phyloP scores from a whole-genome alignment of 2,113 vertebrate genomes.

The Ictalurus punctatus region DNA sequence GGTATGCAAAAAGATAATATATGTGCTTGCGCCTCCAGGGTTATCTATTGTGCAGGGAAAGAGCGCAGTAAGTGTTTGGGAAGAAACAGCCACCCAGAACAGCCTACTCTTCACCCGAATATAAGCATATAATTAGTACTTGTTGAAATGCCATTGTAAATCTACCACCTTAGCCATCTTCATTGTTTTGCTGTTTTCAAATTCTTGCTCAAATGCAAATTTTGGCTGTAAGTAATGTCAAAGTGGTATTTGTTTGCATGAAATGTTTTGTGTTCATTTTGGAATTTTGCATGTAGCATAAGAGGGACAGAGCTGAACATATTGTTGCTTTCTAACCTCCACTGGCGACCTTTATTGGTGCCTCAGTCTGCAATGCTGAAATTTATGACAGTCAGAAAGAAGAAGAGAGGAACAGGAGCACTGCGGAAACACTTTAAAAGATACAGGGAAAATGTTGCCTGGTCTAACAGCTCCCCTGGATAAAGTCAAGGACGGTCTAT shows the following conservation, averaged over 20 bases:
- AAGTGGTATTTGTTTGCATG: not conserved
- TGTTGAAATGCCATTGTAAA: not conserved
- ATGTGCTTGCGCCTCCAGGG: not conserved
- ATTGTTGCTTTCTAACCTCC: conserved; percentile 40
- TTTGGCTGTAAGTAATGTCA: not conserved
- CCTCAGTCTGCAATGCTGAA: conserved; percentile 32
- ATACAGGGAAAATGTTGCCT: conserved; percentile 48
- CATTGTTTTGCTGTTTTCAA: not conserved
- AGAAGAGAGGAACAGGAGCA: not conserved
- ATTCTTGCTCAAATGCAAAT: not conserved
- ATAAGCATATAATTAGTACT: not conserved
- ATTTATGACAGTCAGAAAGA: conserved; percentile 54
- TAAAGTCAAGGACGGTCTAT: conserved; percentile 37
- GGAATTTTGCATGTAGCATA: not conserved
- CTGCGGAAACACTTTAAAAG: not conserved
- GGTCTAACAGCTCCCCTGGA: conserved; percentile 43
- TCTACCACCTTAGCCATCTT: not conserved
- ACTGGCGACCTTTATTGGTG: conserved; percentile 52
- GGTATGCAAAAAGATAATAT: not conserved
- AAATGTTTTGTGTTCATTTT: not conserved
- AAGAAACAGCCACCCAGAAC: not conserved
- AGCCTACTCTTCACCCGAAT: not conserved
- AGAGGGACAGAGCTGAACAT: conserved; percentile 5
- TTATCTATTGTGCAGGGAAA: not conserved
- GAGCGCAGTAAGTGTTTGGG: not conserved